Percentiles rank a stretch among this genome's conserved stretches.
These are phyloP conservation scores for Melanostigma gelatinosum DNA, from an alignment of 2,113 vertebrate genomes.

Conservation along the genomic window DNA sequence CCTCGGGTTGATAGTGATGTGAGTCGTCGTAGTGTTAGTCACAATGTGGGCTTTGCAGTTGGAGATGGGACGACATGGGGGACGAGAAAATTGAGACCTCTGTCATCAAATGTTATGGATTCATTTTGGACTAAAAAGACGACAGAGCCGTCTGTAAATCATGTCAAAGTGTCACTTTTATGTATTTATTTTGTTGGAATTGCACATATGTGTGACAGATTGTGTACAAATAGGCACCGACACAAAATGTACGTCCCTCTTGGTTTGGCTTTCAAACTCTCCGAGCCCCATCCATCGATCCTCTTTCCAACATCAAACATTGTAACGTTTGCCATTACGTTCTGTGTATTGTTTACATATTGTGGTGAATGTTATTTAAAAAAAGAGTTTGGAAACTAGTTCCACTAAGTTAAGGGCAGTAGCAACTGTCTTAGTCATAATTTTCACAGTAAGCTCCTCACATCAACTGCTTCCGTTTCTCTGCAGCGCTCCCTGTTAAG, in stretches of 20 bases:
- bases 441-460: neutral
- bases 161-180: neutral
- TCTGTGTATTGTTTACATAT: neutral
- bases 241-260: neutral
- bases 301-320: conserved; percentile 41
- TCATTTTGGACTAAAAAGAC: neutral
- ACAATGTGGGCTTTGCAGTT: conserved; percentile 17
- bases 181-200: neutral
- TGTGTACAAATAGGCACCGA: neutral
- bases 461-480: neutral
- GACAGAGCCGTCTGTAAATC: neutral
- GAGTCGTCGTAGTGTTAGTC: conserved; percentile 1
- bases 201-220: neutral
- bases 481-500: neutral
- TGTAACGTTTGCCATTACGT: neutral
- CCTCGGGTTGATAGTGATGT: neutral
- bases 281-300: conserved; percentile 30
- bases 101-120: neutral
- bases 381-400: conserved; percentile 18
- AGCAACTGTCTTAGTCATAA: neutral
- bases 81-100: conserved; percentile 22
- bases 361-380: neutral
- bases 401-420: neutral
- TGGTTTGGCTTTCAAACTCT: conserved; percentile 6
- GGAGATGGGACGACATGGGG: conserved; percentile 36